phyloP scores from a whole-genome alignment of 2,797 vertebrate species.

The Cossypha polioptera region DNA sequence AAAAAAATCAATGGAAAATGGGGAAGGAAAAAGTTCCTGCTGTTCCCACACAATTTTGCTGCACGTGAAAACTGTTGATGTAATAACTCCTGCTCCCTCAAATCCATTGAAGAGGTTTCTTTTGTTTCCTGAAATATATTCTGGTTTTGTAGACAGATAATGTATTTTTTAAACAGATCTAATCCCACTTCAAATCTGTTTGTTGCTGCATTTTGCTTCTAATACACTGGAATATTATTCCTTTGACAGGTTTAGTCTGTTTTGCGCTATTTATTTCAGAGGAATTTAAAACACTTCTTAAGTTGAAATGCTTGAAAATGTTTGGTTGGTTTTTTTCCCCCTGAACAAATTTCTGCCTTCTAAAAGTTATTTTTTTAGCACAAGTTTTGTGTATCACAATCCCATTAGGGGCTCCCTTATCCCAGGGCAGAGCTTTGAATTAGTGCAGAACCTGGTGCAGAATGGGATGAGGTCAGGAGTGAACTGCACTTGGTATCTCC shows the following conservation, averaged over 20 bases:
- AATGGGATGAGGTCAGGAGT: not conserved
- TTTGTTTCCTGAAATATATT: slow-evolving; percentile 45
- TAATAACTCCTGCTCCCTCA: not conserved
- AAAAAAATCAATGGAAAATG: not conserved
- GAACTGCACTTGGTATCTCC: not conserved
- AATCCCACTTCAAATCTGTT: slow-evolving; percentile 47
- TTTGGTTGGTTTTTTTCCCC: not conserved
- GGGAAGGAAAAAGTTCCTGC: not conserved
- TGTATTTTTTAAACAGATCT: slow-evolving; percentile 66
- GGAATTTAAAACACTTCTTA: not conserved
- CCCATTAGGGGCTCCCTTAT: not conserved
- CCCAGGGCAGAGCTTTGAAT: not conserved
- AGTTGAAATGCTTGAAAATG: not conserved
- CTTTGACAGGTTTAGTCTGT: slow-evolving; percentile 72
- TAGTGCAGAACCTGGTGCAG: not conserved
- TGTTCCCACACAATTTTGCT: not conserved
- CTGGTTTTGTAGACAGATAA: slow-evolving; percentile 4
- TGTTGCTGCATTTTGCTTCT: slow-evolving; percentile 60
- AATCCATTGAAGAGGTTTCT: not conserved
- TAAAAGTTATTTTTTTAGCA: slow-evolving; percentile 9
- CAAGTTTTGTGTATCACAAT: not conserved
- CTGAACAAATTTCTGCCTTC: not conserved
- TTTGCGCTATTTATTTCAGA: slow-evolving; percentile 52
- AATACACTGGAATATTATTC: slow-evolving; percentile 36
- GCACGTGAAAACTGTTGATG: not conserved